A percentile compares a stretch with the other conserved stretches of the same genome.
phyloP scores from a whole-genome alignment of 1,140 invertebrate species.

The Drosophila leontia region DNA sequence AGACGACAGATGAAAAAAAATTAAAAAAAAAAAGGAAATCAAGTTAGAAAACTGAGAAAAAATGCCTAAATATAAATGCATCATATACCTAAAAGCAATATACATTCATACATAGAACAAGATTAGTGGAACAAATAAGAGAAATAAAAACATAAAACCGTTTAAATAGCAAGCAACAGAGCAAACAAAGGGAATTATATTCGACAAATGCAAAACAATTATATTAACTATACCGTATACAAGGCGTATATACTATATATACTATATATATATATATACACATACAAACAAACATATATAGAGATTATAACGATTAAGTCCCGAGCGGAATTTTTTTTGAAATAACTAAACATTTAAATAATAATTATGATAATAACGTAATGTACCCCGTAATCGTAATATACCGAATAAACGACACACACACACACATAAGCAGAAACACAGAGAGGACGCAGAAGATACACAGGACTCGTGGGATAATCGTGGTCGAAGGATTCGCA shows the following conservation, averaged over 20 bases:
- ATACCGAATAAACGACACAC: constrained; percentile 56
- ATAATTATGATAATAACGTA: constrained; percentile 31
- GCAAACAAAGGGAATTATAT: constrained; percentile 58
- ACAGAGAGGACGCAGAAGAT: constrained; percentile 30
- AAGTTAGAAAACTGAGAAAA: constrained; percentile 35
- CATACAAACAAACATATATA: constrained; percentile 45
- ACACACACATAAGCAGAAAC: constrained; percentile 51
- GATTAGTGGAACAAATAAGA: constrained; percentile 62
- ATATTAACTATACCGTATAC: constrained; percentile 70
- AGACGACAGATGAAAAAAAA: constrained; percentile 18
- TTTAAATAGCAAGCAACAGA: constrained; percentile 42
- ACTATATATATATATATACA: constrained; percentile 60
- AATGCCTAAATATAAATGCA: constrained; percentile 47
- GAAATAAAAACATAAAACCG: constrained; percentile 15
- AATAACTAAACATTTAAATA: constrained; percentile 54
- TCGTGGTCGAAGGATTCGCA: constrained; percentile 10
- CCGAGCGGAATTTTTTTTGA: constrained; percentile 61
- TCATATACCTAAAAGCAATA: constrained; percentile 67
- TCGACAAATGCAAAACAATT: constrained; percentile 50
- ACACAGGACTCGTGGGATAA: neutral
- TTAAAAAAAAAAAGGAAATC: constrained; percentile 11
- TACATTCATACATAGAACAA: constrained; percentile 53
- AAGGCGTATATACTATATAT: constrained; percentile 65
- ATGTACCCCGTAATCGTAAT: constrained; percentile 31
- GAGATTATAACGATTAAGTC: constrained; percentile 40